A percentile compares a stretch with the other conserved stretches of the same genome.
Conservation (phyloP, 2,113 vertebrate genomes). For the Puffinus mauretanicus region DNA sequence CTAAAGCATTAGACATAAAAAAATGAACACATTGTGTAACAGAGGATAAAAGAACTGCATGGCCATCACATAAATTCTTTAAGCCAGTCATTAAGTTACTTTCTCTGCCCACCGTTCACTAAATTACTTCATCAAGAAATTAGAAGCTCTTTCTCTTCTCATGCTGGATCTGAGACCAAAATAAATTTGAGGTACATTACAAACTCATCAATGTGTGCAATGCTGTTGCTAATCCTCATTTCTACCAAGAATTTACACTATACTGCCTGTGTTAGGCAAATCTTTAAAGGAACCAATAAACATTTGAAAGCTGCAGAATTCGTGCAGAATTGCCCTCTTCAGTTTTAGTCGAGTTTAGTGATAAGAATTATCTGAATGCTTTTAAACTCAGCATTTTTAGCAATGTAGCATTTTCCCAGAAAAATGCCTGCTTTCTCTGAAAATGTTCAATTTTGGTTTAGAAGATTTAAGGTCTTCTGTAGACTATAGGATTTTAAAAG, state of each 20-base stretch:
- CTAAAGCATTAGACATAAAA: not conserved
- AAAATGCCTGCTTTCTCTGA: not conserved
- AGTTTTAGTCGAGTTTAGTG: not conserved
- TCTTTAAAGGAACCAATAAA: not conserved
- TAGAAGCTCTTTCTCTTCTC: not conserved
- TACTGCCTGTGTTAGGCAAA: not conserved
- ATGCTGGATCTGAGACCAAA: not conserved
- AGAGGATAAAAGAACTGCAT: constrained; percentile 15
- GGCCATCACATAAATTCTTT: constrained; percentile 7
- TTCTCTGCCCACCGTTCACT: not conserved
- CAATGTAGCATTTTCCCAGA: not conserved
- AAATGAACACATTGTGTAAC: not conserved
- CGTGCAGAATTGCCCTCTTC: not conserved
- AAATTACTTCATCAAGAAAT: constrained; percentile 33
- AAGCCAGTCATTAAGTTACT: constrained; percentile 1
- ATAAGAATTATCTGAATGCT: not conserved
- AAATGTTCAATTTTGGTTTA: not conserved
- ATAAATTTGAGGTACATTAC: not conserved
- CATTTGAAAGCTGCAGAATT: not conserved
- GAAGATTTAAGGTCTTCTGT: not conserved
- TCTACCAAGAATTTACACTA: not conserved
- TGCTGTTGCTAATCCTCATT: not conserved
- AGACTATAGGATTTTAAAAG: constrained; percentile 20
- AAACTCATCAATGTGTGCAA: not conserved
- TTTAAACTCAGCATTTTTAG: not conserved